A percentile compares a stretch with the other conserved stretches of the same genome.
phyloP scores from a whole-genome alignment of 2,113 vertebrate genomes.

The Rhegmatorhina hoffmannsi region DNA sequence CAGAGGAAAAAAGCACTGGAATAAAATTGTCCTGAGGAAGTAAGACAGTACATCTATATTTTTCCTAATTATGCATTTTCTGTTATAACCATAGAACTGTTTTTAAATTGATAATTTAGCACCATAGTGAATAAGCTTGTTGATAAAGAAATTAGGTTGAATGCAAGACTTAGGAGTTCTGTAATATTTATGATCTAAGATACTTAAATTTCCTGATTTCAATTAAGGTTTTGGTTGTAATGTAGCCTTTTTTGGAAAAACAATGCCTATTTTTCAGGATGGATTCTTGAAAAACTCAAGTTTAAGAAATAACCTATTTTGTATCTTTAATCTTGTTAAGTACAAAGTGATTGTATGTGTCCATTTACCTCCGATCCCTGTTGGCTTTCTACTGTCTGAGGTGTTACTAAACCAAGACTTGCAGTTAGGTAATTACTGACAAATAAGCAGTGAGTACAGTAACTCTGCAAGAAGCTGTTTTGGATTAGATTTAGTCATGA shows the following conservation, averaged over 20 bases:
- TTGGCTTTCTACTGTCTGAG: neutral
- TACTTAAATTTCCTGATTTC: neutral
- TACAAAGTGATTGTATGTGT: neutral
- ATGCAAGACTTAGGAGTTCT: neutral
- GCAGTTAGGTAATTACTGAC: neutral
- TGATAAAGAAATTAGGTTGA: neutral
- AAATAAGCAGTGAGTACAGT: rapidly evolving
- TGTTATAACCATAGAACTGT: constrained; percentile 1
- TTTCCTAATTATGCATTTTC: constrained; percentile 25
- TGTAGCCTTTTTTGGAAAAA: neutral
- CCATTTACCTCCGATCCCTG: neutral
- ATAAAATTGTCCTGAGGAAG: constrained; percentile 47
- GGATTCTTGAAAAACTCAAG: neutral
- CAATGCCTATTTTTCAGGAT: neutral
- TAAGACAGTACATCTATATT: constrained; percentile 41
- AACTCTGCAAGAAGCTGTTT: neutral
- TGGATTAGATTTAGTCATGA: neutral
- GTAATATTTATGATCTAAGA: neutral
- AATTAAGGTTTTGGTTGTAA: neutral
- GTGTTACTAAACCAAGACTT: neutral
- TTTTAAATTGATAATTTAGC: neutral
- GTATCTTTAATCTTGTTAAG: neutral
- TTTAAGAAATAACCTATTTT: neutral
- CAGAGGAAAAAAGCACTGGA: constrained; percentile 30
- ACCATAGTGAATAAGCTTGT: neutral